These are phyloP conservation scores for Pimephales promelas DNA, from an alignment of 2,113 vertebrate species.

Conservation along the genomic window DNA sequence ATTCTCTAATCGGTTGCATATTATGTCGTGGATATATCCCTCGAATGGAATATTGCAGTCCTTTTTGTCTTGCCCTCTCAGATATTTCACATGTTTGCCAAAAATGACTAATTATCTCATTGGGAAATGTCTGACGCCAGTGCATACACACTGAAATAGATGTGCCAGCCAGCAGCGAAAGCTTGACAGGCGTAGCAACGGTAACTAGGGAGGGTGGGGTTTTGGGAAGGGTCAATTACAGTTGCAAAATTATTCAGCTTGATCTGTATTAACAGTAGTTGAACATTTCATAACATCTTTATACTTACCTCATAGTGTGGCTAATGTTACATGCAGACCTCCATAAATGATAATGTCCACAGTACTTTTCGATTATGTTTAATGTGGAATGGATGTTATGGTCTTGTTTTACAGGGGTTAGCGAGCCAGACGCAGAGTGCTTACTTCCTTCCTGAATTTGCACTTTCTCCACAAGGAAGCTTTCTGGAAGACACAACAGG, in stretches of 20 bases:
- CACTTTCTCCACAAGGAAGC: slow-evolving; percentile 92
- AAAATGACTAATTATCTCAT: too few relatives aligned
- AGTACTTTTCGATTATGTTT: neutral
- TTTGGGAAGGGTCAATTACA: too few relatives aligned
- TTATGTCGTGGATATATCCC: too few relatives aligned
- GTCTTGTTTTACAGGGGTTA: slow-evolving; percentile 73
- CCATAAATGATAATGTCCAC: neutral
- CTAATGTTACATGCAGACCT: neutral
- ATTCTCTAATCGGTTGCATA: too few relatives aligned
- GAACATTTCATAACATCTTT: neutral
- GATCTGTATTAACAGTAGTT: neutral
- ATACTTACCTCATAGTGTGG: neutral
- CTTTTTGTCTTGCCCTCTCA: too few relatives aligned
- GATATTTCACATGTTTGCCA: too few relatives aligned
- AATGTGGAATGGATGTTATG: neutral
- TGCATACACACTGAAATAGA: too few relatives aligned
- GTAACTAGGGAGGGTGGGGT: too few relatives aligned
- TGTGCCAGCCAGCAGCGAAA: too few relatives aligned
- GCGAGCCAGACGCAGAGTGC: slow-evolving; percentile 82
- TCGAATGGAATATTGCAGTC: too few relatives aligned
- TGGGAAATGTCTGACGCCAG: too few relatives aligned
- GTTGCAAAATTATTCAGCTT: neutral
- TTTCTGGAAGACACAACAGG: slow-evolving; percentile 90
- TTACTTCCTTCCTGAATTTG: slow-evolving; percentile 92
- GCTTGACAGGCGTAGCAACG: too few relatives aligned